Evolutionary conservation across 2,888 invertebrate species (phyloP).

Genomic region (Lobophora halterata): DNA sequence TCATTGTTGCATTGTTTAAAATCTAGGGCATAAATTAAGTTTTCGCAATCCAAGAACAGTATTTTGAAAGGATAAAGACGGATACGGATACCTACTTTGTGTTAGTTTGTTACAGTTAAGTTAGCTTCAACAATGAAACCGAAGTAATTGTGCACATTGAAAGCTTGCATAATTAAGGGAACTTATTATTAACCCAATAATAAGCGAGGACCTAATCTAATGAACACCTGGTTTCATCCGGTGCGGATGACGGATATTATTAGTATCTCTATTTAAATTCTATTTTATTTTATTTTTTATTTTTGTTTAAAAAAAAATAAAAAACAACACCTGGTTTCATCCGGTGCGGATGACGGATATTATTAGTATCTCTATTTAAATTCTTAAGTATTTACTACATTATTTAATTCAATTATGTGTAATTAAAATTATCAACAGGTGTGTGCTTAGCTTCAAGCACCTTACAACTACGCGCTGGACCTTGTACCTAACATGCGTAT

Average conservation of each 20-base stretch:
- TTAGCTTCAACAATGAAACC: constrained; percentile 13
- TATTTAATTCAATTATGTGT: too few relatives aligned
- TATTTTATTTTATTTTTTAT: constrained; percentile 52
- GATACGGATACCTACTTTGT: constrained; percentile 1
- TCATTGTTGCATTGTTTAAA: constrained; percentile 19
- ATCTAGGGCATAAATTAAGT: constrained; percentile 17
- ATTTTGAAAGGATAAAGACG: constrained; percentile 7
- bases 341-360: constrained; percentile 47
- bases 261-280: constrained; percentile 46
- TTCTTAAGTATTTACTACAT: constrained; percentile 53
- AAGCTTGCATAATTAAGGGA: constrained; percentile 9
- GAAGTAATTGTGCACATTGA: constrained; percentile 10
- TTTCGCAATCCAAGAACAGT: constrained; percentile 16
- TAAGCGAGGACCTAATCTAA: too few relatives aligned
- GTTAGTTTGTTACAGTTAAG: constrained; percentile 10
- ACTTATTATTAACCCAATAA: constrained; percentile 3
- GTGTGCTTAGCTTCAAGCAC: too few relatives aligned
- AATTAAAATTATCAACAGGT: constrained; percentile 55
- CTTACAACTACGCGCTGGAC: too few relatives aligned
- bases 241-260: constrained; percentile 47
- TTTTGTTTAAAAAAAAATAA: too few relatives aligned
- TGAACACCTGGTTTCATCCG: constrained; percentile 49
- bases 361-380: constrained; percentile 44
- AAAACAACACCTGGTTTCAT: constrained; percentile 50
- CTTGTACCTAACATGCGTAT: too few relatives aligned